Evolutionary conservation across 2,113 vertebrate genomes (phyloP), one percentile per base, ranked within the genome.

Genomic region (Rafetus swinhoei): DNA sequence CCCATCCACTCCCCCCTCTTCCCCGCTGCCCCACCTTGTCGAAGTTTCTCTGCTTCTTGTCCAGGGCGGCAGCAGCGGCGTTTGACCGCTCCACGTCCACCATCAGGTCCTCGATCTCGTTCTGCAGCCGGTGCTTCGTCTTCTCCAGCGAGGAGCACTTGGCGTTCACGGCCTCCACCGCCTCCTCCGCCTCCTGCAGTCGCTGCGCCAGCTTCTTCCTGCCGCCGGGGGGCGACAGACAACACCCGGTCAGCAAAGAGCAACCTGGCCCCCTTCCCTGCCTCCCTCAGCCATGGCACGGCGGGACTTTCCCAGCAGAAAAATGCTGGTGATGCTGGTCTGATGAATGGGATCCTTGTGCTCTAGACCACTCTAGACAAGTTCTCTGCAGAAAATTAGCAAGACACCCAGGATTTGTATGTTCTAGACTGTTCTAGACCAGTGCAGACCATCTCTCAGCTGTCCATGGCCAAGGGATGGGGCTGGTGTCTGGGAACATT

Each of bases 121-220:
- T 99, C 96, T 99, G 99, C 77, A 99, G 98, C 4, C 99, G 98
- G 95, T 99, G 99, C 81, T 99, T 99, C 90, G 99, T 99, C 97
- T 99, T 99, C 95, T 99, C 99, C 35, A 99, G 97, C 0, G 99
- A 99, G 0, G 99, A 99, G 92, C 98, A 99, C 95, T 99, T 99
- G 93, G 99, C 99, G 0, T 99, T 99, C 84, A 98, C 99, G 0
- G 99, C 99, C 96, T 99, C 99, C 29, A 99, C 98, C 0, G 98
- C 98, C 92, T 99, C 98, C 91, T 98, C 98, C 0, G 99, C 98
- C 4, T 99, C 99, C 95, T 99, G 99, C 9, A 99, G 97, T 96
- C 97, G 95, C 98, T 99, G 99, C 0, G 99, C 99, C 97, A 99
- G 82, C 97, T 99, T 99, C 97, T 99, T 99, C 98, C 99, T 99